Evolutionary conservation across 2,113 vertebrate genomes (phyloP), one percentile per base, ranked within the genome.

Genomic region (Lepus americanus): DNA sequence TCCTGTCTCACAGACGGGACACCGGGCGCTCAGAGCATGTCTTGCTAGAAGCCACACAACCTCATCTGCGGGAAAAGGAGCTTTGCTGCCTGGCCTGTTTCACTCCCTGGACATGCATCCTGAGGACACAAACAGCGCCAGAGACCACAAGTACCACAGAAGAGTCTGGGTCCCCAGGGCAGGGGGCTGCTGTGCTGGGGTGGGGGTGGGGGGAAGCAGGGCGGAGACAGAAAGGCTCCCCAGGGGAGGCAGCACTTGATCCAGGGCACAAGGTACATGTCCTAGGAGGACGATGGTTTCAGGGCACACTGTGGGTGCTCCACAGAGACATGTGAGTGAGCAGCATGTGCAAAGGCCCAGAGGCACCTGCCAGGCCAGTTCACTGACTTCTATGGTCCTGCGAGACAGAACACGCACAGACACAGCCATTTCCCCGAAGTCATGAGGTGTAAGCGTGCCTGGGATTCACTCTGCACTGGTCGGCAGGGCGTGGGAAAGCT

Each of bases 251-350:
- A 29, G 55, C 19, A 9, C 39, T 31, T 59, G 76, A 78, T 23
- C 23, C 36, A 20, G 67, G 13, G 33, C n/a, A 55, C 66, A 12
- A 22, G 73, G 39, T 3, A 19, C 33, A 81, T 33, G 49, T 44
- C 1, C 4, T 23, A 44, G 39, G 17, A 7, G 64, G 51, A 29
- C 7, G 0, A 5, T 7, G 39, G 61, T 44, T 25, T 16, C 0
- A 2, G 19, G 51, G 73, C 27, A 9, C 9, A 4, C 2, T 3
- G 9, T 3, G 36, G 80, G n/a, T 6, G 1, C 39, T n/a, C 12
- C 22, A 33, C 0, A 14, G 31, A 83, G 0, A 3, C 0, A 2
- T 36, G 4, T 1, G n/a, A 10, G 27, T 19, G 39, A 73, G 44
- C 6, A 61, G 29, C 16, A 1, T 0, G 6, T 27, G 51, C n/a